A percentile compares a stretch with the other conserved stretches of the same genome.
Evolutionary conservation across 2,797 vertebrate species (phyloP).

Genomic region (Chiloscyllium punctatum): DNA sequence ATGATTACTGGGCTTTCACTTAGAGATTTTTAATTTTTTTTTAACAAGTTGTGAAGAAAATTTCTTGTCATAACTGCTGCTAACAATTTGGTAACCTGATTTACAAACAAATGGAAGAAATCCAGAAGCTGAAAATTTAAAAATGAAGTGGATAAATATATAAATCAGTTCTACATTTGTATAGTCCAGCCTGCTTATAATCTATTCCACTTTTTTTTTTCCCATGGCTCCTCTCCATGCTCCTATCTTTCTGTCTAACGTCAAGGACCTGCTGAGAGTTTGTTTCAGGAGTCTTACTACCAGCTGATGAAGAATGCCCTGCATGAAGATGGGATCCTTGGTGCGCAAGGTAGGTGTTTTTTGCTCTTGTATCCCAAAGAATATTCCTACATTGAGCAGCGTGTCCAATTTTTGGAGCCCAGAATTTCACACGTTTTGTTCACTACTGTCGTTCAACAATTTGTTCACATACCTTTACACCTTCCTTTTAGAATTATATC

Average conservation of each 20-base stretch:
- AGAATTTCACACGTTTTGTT: neutral
- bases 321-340: constrained; percentile 81
- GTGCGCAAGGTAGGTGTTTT: constrained; percentile 78
- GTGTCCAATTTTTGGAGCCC: neutral
- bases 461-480: neutral
- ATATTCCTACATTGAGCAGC: neutral
- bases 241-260: neutral
- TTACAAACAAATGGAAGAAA: neutral
- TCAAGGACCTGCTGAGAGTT: constrained; percentile 86
- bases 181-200: neutral
- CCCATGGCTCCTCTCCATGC: too few relatives aligned
- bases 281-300: constrained; percentile 96
- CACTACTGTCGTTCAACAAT: neutral
- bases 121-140: neutral
- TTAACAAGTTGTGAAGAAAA: neutral
- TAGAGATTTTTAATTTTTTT: neutral
- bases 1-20: neutral
- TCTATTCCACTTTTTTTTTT: neutral
- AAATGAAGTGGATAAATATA: neutral
- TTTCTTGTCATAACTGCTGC: neutral
- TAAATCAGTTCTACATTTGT: neutral
- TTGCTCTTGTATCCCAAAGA: neutral
- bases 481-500: neutral
- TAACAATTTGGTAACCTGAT: neutral
- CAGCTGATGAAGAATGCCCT: constrained; percentile 93